These are phyloP conservation scores for Knipowitschia caucasica DNA, from an alignment of 2,797 vertebrate genomes.

Conservation along the genomic window DNA sequence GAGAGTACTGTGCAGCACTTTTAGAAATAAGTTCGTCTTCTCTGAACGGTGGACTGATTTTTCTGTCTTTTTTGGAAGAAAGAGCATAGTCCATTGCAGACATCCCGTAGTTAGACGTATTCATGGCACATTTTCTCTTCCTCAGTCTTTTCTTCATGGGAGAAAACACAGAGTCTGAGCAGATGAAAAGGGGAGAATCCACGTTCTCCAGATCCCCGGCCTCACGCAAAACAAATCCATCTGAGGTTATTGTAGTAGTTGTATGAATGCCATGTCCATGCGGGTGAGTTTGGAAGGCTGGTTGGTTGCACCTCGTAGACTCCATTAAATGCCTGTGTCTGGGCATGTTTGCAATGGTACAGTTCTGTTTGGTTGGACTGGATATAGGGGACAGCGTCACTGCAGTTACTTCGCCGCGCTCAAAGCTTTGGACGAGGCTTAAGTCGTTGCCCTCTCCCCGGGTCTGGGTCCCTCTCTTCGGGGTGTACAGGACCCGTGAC, in stretches of 20 bases:
- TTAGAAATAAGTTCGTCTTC: slow-evolving; percentile 18
- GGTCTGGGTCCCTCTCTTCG: slow-evolving; percentile 14
- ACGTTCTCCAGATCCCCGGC: neutral
- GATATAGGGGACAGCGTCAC: slow-evolving; percentile 66
- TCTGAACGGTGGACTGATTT: neutral
- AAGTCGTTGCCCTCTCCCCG: neutral
- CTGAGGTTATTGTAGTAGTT: neutral
- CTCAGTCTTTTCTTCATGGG: slow-evolving; percentile 37
- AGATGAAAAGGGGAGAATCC: neutral
- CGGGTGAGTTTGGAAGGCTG: neutral
- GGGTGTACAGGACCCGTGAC: neutral
- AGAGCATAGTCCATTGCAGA: neutral
- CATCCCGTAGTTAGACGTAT: slow-evolving; percentile 13
- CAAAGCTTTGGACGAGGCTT: slow-evolving; percentile 15
- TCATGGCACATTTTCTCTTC: slow-evolving; percentile 31
- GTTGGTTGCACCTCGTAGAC: slow-evolving; percentile 24
- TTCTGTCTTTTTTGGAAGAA: neutral
- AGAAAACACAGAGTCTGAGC: slow-evolving; percentile 27
- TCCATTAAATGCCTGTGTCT: slow-evolving; percentile 19
- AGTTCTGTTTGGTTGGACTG: slow-evolving; percentile 24
- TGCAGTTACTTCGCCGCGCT: slow-evolving; percentile 37
- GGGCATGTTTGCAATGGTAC: neutral
- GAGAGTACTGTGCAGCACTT: neutral
- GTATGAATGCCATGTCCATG: neutral
- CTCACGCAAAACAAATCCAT: neutral